Conservation (phyloP, 30 jellyfish, hydroid and myxozoan species). For the Hydractinia echinata region DNA sequence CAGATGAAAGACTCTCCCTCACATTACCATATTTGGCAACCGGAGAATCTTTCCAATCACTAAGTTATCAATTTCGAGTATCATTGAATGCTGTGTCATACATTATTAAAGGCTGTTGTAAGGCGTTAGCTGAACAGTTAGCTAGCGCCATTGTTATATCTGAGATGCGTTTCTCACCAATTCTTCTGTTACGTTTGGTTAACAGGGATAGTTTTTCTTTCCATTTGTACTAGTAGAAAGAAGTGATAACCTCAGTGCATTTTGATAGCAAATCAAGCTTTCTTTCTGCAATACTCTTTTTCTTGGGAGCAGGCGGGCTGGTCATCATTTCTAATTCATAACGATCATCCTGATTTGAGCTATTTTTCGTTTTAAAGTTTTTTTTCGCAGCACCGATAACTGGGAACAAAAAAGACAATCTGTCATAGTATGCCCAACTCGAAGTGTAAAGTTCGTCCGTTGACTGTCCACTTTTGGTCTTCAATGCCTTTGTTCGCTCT, state of each 20-base stretch:
- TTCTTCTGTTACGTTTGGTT: too few relatives aligned
- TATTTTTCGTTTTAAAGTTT: constrained; percentile 4
- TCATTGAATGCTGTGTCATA: constrained; percentile 11
- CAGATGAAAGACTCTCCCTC: constrained; percentile 31
- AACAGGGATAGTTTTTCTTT: too few relatives aligned
- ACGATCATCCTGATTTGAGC: neutral
- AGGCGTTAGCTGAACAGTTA: constrained; percentile 19
- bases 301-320: neutral
- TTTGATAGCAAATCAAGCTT: too few relatives aligned
- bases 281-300: neutral
- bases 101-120: constrained; percentile 20
- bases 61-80: constrained; percentile 21
- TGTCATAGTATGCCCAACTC: constrained; percentile 37
- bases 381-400: constrained; percentile 48
- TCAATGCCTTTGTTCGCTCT: constrained; percentile 26
- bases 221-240: too few relatives aligned
- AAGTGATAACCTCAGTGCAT: too few relatives aligned
- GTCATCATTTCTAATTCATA: neutral
- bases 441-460: constrained; percentile 40
- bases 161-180: too few relatives aligned
- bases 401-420: constrained; percentile 35
- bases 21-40: constrained; percentile 38
- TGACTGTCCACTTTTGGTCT: constrained; percentile 51
- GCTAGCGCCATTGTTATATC: too few relatives aligned
- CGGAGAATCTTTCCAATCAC: constrained; percentile 29